These are phyloP conservation scores for Buceros bicornis DNA, from an alignment of 2,797 vertebrate species.

Conservation along the genomic window DNA sequence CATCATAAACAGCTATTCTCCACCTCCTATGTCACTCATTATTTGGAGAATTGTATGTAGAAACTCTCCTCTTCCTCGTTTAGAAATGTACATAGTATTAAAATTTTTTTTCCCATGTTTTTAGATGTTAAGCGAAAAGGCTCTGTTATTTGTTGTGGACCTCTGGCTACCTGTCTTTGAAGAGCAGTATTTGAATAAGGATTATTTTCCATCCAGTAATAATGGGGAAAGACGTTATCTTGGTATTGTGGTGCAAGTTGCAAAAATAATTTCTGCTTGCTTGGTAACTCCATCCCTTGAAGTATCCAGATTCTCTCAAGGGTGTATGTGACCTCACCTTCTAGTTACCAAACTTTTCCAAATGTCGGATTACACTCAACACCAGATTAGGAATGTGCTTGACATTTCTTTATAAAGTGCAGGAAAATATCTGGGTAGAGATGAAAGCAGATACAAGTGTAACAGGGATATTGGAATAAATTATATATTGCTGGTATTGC, in stretches of 20 bases:
- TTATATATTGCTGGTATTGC: slow-evolving; percentile 68
- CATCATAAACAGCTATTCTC: not conserved
- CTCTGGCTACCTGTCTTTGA: slow-evolving; percentile 3
- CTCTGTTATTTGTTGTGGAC: not conserved
- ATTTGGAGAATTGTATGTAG: not conserved
- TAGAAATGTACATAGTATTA: not conserved
- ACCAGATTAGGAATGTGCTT: slow-evolving; percentile 71
- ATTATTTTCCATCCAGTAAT: slow-evolving; percentile 32
- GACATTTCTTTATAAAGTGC: slow-evolving; percentile 75
- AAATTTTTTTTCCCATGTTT: not conserved
- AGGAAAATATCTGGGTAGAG: slow-evolving; percentile 71
- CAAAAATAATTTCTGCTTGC: slow-evolving; percentile 58
- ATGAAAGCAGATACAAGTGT: slow-evolving; percentile 74
- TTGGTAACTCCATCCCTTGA: slow-evolving; percentile 66
- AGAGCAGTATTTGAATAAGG: not conserved
- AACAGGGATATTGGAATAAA: slow-evolving; percentile 69
- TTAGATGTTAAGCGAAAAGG: not conserved
- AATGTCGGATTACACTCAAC: slow-evolving; percentile 77
- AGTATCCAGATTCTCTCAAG: slow-evolving; percentile 65
- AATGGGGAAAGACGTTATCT: slow-evolving; percentile 21
- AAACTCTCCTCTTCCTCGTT: not conserved
- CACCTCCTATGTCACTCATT: accelerated
- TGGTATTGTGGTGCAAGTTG: slow-evolving; percentile 43
- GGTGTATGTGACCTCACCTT: slow-evolving; percentile 67
- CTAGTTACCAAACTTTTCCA: slow-evolving; percentile 71